Evolutionary conservation across 2,888 invertebrate species (phyloP), one percentile per base, ranked within the genome.

Genomic region (Lutraria lutraria): DNA sequence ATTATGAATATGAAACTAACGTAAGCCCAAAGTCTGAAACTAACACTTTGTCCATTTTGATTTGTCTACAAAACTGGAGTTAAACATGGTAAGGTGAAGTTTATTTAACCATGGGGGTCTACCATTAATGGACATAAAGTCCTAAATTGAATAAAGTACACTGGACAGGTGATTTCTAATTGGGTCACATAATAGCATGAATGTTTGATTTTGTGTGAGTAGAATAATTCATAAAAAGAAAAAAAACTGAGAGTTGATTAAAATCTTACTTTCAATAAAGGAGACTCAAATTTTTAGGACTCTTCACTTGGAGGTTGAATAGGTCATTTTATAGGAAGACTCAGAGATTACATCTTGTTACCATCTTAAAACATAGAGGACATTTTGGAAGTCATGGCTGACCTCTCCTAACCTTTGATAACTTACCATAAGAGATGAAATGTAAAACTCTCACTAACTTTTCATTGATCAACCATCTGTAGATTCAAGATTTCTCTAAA

Each of bases 321-420:
- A 25, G 81, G 25, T 15, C 52, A 52, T 54, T 52, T 34, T 43
- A 8, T 76, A 13, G 6, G 76, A 60, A 25, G 31, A 54, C 34
- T 60, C 34, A 21, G 19, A 80, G 87, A 88, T 88, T 83, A 88
- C 87, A 88, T 88, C 87, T 83, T 83, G 63, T 80, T 88, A 60
- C 82, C 31, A 56, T 76, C 83, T 84, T 84, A 83, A 63, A 34
- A 81, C 85, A 76, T 53, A 31, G 56, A 68, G 88, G 43, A 60
- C 60, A 29, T 56, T 87, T 76, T 72, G 54, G 52, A 31, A 53
- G 85, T 79, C 68, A 83, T 54, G 83, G 68, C 29, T 89, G 89
- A 89, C 89, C 84, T 86, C 81, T 82, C 53, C 8, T 80, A 83
- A 89, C 89, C 89, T 89, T 60, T 89, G 52, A 60, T 72, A 54